Evolutionary conservation across 2,113 vertebrate species (phyloP), one percentile per base, ranked within the genome.

Genomic region (Python bivittatus): DNA sequence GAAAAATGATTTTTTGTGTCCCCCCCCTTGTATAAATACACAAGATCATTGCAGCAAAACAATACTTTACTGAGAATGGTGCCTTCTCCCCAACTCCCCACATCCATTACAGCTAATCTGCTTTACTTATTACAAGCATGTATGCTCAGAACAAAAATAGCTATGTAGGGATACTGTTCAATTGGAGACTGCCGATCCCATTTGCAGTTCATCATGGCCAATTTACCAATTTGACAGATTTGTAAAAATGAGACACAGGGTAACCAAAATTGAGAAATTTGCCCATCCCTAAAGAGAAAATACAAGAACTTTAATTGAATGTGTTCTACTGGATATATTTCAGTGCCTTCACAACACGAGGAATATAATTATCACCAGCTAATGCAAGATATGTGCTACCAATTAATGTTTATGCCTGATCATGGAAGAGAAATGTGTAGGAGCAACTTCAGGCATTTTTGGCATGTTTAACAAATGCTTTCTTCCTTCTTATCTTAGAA

Each of bases 371-470:
- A 15, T 23, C 93, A 84, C 61, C 48, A 64, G 88, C 91, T 72
- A 91, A 0, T 29, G 60, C 44, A 79, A 93, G 93, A 89, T 92
- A 89, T 2, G 64, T 91, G 7, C 4, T 3, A 3, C 38, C 88
- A 86, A 88, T 92, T 92, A 94, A 86, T 89, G 61, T 27, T 83
- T 38, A 52, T 56, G 61, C 12, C 52, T 20, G 42, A 89, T 56
- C 61, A 83, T 13, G 83, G 88, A 86, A 83, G 3, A 93, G 56
- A 87, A 88, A 57, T 0, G 11, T 44, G 42, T 53, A 6, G 1
- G 79, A 94, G 94, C 91, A 93, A 92, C 90, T 84, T 90, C 54
- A 57, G 86, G 84, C 9, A 0, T 91, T 56, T 58, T 93, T 93
- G 90, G 33, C 91, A 92, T 91, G 84, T 93, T 93, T 84, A 92